These are phyloP conservation scores for Campylomormyrus numenius DNA, from an alignment of 2,113 vertebrate species.

Conservation along the genomic window DNA sequence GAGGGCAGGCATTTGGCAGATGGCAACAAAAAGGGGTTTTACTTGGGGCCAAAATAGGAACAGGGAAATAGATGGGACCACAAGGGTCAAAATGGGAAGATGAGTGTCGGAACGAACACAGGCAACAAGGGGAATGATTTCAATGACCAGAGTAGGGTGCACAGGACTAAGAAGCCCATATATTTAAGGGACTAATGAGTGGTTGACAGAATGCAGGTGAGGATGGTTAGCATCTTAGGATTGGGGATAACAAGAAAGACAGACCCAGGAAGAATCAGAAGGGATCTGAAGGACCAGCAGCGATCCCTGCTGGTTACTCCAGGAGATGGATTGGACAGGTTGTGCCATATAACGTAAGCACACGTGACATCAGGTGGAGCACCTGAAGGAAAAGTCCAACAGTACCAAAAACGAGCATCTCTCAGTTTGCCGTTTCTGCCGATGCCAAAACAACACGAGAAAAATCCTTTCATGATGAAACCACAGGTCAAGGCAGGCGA, in stretches of 20 bases:
- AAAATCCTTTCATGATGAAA: slow-evolving; percentile 64
- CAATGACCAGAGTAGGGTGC: not conserved
- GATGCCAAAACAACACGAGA: slow-evolving; percentile 41
- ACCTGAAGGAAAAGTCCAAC: not conserved
- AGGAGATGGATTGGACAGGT: not conserved
- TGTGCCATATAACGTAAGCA: not conserved
- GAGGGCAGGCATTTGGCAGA: not conserved
- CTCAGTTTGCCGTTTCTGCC: slow-evolving; percentile 47
- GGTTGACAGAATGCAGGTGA: not conserved
- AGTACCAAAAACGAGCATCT: slow-evolving; percentile 51
- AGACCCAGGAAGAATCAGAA: not conserved
- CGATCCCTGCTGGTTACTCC: not conserved
- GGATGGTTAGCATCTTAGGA: not conserved
- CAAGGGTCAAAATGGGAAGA: not conserved
- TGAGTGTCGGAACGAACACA: not conserved
- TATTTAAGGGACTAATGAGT: not conserved
- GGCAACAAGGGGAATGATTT: not conserved
- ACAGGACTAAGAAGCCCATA: not conserved
- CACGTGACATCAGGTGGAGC: not conserved
- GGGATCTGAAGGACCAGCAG: not conserved
- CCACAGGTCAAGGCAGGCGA: slow-evolving; percentile 42
- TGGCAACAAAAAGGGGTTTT: not conserved
- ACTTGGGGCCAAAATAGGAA: not conserved
- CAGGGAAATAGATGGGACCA: not conserved
- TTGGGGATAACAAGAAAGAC: not conserved